phyloP scores from a whole-genome alignment of 2,113 vertebrate species.

The Archocentrus centrarchus region DNA sequence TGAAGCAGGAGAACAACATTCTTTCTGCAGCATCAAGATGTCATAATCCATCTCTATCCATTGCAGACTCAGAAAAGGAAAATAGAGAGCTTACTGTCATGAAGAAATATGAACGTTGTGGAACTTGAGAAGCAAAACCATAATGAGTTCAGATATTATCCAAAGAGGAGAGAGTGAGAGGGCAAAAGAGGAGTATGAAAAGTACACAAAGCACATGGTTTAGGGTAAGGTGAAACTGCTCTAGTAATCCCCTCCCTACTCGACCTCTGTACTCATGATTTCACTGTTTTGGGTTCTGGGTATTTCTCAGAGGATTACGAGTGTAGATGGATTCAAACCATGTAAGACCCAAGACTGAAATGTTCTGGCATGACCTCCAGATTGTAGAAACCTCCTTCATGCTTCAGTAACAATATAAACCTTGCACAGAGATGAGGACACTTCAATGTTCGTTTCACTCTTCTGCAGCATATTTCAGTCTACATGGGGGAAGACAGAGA shows the following conservation, averaged over 20 bases:
- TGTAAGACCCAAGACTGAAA: constrained; percentile 49
- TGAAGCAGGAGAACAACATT: constrained; percentile 9
- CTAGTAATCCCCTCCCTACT: constrained; percentile 42
- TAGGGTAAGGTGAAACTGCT: constrained; percentile 54
- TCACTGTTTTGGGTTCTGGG: constrained; percentile 57
- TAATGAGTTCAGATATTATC: constrained; percentile 41
- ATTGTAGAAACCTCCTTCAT: constrained; percentile 36
- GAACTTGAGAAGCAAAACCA: constrained; percentile 51
- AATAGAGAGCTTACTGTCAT: constrained; percentile 37
- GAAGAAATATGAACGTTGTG: constrained; percentile 44
- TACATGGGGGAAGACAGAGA: background rate
- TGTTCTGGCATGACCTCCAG: constrained; percentile 40
- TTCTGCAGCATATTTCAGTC: background rate
- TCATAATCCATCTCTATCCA: constrained; percentile 16
- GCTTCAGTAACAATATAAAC: constrained; percentile 42
- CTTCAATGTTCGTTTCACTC: constrained; percentile 13
- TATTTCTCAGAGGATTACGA: constrained; percentile 64
- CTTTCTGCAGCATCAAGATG: constrained; percentile 27
- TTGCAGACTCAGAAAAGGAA: constrained; percentile 18
- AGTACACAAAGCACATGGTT: constrained; percentile 61
- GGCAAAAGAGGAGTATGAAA: constrained; percentile 46
- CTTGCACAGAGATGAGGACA: constrained; percentile 5
- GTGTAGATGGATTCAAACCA: constrained; percentile 58
- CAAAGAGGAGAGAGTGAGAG: constrained; percentile 30
- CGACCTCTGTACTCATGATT: constrained; percentile 53